phyloP scores from a whole-genome alignment of 2,113 vertebrate species.

The Struthio camelus region DNA sequence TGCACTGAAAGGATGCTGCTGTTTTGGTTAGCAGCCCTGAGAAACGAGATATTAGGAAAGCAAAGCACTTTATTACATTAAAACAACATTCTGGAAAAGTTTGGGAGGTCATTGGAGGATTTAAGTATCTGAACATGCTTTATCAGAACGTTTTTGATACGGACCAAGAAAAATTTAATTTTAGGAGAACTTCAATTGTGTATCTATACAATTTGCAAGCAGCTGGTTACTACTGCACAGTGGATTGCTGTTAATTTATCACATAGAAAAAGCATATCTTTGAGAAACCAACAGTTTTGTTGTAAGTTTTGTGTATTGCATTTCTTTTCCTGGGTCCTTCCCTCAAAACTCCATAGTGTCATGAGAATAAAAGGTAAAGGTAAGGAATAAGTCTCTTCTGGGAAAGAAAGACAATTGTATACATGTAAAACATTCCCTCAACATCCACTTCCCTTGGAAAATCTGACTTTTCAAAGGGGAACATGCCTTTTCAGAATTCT shows the following conservation, averaged over 20 bases:
- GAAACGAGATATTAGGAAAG: neutral
- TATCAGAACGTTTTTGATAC: neutral
- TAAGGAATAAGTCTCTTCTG: neutral
- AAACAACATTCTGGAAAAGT: neutral
- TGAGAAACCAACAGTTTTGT: neutral
- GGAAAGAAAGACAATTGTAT: neutral
- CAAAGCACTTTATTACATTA: neutral
- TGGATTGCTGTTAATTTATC: neutral
- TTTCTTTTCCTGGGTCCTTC: neutral
- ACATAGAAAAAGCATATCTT: neutral
- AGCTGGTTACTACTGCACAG: neutral
- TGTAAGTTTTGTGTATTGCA: rapidly evolving
- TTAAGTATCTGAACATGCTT: neutral
- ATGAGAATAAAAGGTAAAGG: neutral
- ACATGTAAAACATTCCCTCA: neutral
- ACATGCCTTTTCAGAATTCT: neutral
- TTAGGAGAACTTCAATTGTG: neutral
- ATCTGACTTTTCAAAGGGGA: neutral
- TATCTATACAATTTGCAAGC: neutral
- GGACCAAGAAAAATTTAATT: neutral
- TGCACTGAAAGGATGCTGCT: neutral
- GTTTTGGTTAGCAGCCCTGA: neutral
- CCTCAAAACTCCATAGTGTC: neutral
- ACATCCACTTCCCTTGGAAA: neutral
- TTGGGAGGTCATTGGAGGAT: neutral